These are phyloP conservation scores for Neomonachus schauinslandi DNA, from an alignment of 2,113 vertebrate genomes.

Conservation along the genomic window DNA sequence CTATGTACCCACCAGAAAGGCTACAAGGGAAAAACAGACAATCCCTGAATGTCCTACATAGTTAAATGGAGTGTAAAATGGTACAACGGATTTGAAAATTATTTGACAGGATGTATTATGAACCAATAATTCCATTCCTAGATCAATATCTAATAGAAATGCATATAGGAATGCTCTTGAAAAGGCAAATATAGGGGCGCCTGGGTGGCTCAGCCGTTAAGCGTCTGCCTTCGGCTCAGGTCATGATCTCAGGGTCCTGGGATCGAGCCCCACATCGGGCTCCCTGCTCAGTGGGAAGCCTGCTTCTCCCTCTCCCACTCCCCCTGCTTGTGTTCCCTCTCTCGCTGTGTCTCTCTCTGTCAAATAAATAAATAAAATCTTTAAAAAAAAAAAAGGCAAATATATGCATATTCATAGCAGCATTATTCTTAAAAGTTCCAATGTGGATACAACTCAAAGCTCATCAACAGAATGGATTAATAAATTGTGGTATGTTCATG, in stretches of 20 bases:
- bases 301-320: too few relatives aligned
- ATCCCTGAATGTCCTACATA: not conserved
- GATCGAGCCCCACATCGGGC: too few relatives aligned
- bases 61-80: not conserved
- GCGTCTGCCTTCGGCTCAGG: too few relatives aligned
- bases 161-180: not conserved
- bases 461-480: not conserved
- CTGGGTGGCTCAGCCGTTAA: too few relatives aligned
- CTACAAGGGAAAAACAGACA: not conserved
- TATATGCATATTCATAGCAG: not conserved
- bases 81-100: not conserved
- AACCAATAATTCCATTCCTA: not conserved
- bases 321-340: too few relatives aligned
- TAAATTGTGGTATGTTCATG: not conserved
- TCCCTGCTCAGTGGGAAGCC: too few relatives aligned
- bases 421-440: not conserved
- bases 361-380: too few relatives aligned
- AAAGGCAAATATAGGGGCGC: not conserved
- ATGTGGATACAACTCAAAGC: not conserved
- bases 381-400: not conserved
- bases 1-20: not conserved
- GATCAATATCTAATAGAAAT: not conserved
- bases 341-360: too few relatives aligned
- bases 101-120: not conserved
- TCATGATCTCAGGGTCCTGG: too few relatives aligned